Evolutionary conservation across 1,140 invertebrate genomes (phyloP).

Genomic region (Tetranychus urticae): DNA sequence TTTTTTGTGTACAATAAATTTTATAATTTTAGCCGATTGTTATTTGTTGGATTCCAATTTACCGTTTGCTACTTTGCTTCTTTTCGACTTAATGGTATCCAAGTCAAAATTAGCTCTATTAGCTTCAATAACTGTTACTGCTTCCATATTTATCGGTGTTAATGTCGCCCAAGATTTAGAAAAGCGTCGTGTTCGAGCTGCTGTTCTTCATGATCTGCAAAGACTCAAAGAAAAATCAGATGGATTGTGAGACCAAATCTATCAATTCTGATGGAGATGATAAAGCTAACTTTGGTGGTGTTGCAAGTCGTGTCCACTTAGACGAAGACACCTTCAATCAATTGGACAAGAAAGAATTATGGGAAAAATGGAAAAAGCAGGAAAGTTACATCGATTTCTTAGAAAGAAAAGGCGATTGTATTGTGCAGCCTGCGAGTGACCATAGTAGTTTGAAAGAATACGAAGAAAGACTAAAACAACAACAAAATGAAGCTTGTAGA

Average conservation of each 20-base stretch:
- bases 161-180: not conserved
- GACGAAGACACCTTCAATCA: constrained; percentile 25
- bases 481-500: constrained; percentile 55
- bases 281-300: not conserved
- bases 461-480: constrained; percentile 53
- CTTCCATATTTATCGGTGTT: not conserved
- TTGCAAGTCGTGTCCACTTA: constrained; percentile 18
- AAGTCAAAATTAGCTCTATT: not conserved
- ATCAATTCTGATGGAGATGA: not conserved
- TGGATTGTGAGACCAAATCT: not conserved
- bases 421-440: constrained; percentile 15
- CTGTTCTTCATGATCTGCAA: not conserved
- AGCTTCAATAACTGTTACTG: not conserved
- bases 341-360: constrained; percentile 26
- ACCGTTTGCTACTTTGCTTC: not conserved
- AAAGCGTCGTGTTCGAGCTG: not conserved
- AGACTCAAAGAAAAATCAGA: not conserved
- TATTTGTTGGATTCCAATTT: no score
- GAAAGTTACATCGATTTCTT: constrained; percentile 27
- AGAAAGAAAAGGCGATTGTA: constrained; percentile 18
- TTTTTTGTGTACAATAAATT: no score
- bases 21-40: no score
- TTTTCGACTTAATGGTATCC: not conserved
- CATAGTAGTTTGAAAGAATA: constrained; percentile 38
- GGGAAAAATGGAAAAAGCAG: constrained; percentile 27